These are phyloP conservation scores for Bellardia bayeri DNA, from an alignment of 2,888 invertebrate genomes.

Conservation along the genomic window DNA sequence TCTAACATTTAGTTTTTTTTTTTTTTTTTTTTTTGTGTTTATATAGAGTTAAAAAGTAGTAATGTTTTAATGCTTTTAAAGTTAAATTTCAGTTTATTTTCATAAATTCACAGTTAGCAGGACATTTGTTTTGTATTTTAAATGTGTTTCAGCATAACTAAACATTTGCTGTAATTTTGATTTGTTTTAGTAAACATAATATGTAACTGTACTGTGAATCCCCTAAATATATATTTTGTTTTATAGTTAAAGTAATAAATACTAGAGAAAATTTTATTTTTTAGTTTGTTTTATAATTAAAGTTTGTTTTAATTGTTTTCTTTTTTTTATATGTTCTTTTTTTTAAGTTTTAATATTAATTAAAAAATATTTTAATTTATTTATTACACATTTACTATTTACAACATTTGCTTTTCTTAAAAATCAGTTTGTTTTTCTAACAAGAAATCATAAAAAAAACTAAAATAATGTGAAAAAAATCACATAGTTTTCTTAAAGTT, in stretches of 20 bases:
- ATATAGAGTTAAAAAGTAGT: conserved; percentile 1
- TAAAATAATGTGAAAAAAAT: conserved; percentile 21
- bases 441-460: conserved; percentile 16
- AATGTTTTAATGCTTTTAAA: conserved; percentile 7
- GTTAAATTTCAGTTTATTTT: background rate
- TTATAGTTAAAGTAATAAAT: conserved; percentile 58
- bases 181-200: background rate
- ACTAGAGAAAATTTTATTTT: conserved; percentile 39
- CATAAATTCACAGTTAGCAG: background rate
- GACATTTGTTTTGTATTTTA: too few relatives aligned
- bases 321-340: conserved; percentile 33
- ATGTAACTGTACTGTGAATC: background rate
- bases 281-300: conserved; percentile 43
- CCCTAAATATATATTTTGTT: background rate
- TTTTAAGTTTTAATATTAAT: conserved; percentile 8
- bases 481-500: conserved; percentile 15
- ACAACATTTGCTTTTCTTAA: conserved; percentile 52
- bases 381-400: conserved; percentile 68
- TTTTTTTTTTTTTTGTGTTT: background rate
- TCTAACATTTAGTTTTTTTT: background rate
- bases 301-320: conserved; percentile 60
- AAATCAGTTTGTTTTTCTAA: conserved; percentile 17
- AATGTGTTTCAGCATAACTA: too few relatives aligned
- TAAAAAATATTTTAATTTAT: conserved; percentile 69
- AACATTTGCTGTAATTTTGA: too few relatives aligned